A percentile compares a stretch with the other conserved stretches of the same genome.
Evolutionary conservation across 1,140 invertebrate genomes (phyloP).

Genomic region (Nylanderia fulva): DNA sequence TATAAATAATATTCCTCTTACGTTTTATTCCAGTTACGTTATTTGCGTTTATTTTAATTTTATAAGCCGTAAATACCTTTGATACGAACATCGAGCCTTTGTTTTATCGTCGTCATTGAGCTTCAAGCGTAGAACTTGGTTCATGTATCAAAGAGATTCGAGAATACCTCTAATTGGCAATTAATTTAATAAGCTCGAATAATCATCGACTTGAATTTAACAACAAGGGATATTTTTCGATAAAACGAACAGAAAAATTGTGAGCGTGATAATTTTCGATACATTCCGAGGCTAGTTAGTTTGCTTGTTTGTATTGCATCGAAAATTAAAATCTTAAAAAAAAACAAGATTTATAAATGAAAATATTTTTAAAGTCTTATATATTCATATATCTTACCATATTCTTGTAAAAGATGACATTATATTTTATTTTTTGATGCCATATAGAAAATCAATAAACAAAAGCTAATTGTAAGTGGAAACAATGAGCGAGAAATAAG

Average conservation of each 20-base stretch:
- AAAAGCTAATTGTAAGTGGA: background rate
- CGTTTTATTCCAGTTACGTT: constrained; percentile 48
- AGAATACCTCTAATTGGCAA: constrained; percentile 65
- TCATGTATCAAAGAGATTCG: constrained; percentile 27
- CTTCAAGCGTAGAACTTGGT: background rate
- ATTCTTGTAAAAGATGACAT: background rate
- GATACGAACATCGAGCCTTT: constrained; percentile 63
- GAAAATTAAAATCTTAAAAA: background rate
- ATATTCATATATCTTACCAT: background rate
- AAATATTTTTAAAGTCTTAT: background rate
- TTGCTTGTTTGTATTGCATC: constrained; percentile 10
- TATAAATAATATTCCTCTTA: constrained; percentile 21
- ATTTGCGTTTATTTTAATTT: constrained; percentile 42
- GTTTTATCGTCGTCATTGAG: constrained; percentile 59
- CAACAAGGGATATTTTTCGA: background rate
- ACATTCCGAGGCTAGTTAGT: background rate
- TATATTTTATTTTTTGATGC: background rate
- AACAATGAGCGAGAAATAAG: constrained; percentile 18
- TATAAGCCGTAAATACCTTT: constrained; percentile 61
- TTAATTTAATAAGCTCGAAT: constrained; percentile 73
- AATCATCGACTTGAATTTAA: constrained; percentile 51
- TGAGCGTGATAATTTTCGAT: background rate
- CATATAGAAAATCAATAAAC: background rate
- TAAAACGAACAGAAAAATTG: constrained; percentile 7
- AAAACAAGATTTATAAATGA: background rate